A percentile compares a stretch with the other conserved stretches of the same genome.
Evolutionary conservation across 2,797 vertebrate species (phyloP).

Genomic region (Anguilla megastoma): DNA sequence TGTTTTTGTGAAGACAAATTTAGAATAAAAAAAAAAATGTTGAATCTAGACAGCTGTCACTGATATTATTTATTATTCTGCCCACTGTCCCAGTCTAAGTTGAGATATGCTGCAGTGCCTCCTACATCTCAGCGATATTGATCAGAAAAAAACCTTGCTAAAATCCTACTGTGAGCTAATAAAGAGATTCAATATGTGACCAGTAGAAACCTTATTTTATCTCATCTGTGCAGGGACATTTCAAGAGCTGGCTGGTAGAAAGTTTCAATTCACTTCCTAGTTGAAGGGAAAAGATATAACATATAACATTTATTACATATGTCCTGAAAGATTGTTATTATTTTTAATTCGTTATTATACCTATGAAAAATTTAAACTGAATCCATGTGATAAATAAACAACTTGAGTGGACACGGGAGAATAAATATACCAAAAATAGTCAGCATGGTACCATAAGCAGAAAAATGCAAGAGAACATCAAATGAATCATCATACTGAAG

Average conservation of each 20-base stretch:
- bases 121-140: not conserved
- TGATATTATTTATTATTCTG: not conserved
- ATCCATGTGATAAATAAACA: too few species aligned
- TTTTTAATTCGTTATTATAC: too few species aligned
- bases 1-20: not conserved
- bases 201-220: not conserved
- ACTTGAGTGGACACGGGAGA: too few species aligned
- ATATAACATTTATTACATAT: too few species aligned
- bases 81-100: not conserved
- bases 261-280: not conserved
- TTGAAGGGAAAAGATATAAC: too few species aligned
- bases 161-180: not conserved
- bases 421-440: too few species aligned
- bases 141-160: not conserved
- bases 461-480: too few species aligned
- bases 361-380: too few species aligned
- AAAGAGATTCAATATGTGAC: not conserved
- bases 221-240: not conserved
- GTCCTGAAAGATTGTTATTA: too few species aligned
- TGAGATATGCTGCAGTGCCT: not conserved
- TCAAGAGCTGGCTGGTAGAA: not conserved
- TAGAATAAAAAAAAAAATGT: not conserved
- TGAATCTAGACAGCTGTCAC: not conserved
- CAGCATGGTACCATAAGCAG: too few species aligned
- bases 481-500: too few species aligned